phyloP scores from a whole-genome alignment of 2,888 invertebrate genomes.

The Drosophila emarginata region DNA sequence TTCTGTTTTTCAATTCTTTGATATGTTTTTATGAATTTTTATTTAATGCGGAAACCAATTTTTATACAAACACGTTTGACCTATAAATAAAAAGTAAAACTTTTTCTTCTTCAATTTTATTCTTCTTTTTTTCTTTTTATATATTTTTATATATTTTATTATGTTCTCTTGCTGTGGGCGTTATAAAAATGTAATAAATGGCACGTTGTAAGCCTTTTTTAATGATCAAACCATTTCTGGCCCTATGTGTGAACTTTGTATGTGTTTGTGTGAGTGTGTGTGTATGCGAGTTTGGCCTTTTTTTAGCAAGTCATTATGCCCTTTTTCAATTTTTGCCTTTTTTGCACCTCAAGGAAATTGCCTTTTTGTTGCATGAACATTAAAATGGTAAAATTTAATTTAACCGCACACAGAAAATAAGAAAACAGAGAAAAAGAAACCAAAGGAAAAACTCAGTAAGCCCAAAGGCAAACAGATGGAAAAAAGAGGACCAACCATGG shows the following conservation, averaged over 20 bases:
- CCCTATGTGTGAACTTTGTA: constrained; percentile 16
- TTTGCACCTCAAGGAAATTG: constrained; percentile 71
- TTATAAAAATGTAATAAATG: constrained; percentile 66
- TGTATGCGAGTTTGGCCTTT: constrained; percentile 22
- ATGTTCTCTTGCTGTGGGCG: constrained; percentile 29
- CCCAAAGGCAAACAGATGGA: constrained; percentile 40
- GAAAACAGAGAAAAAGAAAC: constrained; percentile 1
- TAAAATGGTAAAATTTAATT: constrained; percentile 74
- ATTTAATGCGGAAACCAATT: background rate
- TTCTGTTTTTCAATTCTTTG: background rate
- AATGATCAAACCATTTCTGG: constrained; percentile 61
- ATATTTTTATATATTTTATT: constrained; percentile 21
- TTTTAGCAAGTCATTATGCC: constrained; percentile 64
- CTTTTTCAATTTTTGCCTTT: constrained; percentile 64
- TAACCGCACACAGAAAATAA: constrained; percentile 33
- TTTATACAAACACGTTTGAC: background rate
- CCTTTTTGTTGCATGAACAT: constrained; percentile 61
- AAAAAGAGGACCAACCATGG: constrained; percentile 11
- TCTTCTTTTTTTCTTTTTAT: constrained; percentile 24
- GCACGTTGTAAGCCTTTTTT: constrained; percentile 65
- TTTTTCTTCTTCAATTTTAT: constrained; percentile 22
- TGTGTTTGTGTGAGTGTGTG: constrained; percentile 32
- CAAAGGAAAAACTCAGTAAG: constrained; percentile 26
- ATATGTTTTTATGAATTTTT: constrained; percentile 1
- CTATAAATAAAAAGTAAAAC: background rate